Evolutionary conservation across 2,113 vertebrate genomes (phyloP).

Genomic region (Sarotherodon lohbergeri): DNA sequence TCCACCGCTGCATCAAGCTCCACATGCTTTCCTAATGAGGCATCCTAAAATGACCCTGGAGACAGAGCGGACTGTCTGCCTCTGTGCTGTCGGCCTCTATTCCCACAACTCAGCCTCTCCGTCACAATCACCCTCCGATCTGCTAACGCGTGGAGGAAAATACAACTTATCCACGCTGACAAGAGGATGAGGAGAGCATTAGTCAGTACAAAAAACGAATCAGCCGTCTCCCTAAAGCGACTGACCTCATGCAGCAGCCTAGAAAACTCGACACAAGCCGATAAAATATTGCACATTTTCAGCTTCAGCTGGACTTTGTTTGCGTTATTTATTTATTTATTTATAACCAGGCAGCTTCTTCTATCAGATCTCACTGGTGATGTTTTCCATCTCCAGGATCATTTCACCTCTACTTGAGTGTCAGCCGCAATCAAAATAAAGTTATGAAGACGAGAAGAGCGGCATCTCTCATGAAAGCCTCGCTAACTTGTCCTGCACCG

Average conservation of each 20-base stretch:
- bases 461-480: background rate
- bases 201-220: background rate
- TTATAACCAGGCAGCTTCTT: background rate
- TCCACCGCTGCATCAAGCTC: slow-evolving; percentile 61
- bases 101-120: slow-evolving; percentile 14
- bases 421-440: slow-evolving; percentile 2
- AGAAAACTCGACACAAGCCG: background rate
- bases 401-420: background rate
- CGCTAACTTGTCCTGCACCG: slow-evolving; percentile 27
- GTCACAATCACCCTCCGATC: background rate
- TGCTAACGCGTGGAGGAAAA: background rate
- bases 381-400: background rate
- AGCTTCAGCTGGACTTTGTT: background rate
- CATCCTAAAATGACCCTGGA: slow-evolving; percentile 67
- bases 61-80: slow-evolving; percentile 40
- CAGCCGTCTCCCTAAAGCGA: background rate
- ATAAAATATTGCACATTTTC: background rate
- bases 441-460: background rate
- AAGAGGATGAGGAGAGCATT: background rate
- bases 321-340: background rate
- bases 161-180: background rate
- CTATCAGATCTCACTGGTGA: background rate
- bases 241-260: background rate
- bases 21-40: slow-evolving; percentile 70
- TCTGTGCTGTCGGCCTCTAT: slow-evolving; percentile 5